Percentiles rank a stretch among this genome's conserved stretches.
phyloP scores from a whole-genome alignment of 2,113 vertebrate species.

The Nesoenas mayeri region DNA sequence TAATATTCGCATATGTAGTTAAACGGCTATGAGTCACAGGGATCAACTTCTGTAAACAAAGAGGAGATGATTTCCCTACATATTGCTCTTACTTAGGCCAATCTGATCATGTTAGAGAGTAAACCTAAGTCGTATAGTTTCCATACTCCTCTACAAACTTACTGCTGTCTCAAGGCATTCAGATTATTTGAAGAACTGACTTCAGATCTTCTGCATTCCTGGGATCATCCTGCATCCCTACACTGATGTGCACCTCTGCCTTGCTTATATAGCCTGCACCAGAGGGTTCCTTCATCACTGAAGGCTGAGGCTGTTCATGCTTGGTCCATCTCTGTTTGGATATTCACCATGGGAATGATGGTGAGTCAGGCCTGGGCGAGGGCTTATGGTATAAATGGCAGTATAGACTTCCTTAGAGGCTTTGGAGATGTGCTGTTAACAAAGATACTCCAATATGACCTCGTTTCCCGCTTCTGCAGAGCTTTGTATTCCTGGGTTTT shows the following conservation, averaged over 20 bases:
- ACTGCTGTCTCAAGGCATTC: background rate
- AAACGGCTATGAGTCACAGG: background rate
- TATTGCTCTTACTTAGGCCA: rapidly evolving
- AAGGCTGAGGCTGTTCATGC: rapidly evolving
- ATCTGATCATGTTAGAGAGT: background rate
- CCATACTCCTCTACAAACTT: background rate
- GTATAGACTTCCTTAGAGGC: background rate
- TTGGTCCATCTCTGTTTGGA: background rate
- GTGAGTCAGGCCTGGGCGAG: background rate
- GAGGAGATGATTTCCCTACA: background rate
- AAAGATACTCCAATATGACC: rapidly evolving
- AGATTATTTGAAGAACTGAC: background rate
- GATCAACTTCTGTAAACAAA: background rate
- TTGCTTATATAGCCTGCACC: rapidly evolving
- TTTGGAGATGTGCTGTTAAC: background rate
- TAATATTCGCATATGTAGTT: rapidly evolving
- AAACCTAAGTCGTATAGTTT: background rate
- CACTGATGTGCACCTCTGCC: background rate
- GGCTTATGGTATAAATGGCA: background rate
- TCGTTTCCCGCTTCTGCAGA: background rate
- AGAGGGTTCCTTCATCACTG: background rate
- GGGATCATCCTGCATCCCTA: background rate
- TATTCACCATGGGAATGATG: background rate
- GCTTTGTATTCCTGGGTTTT: background rate
- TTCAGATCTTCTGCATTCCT: background rate